Percentiles rank a stretch among this genome's conserved stretches.
Evolutionary conservation across 2,888 invertebrate genomes (phyloP).

Genomic region (Tiliacea aurago): DNA sequence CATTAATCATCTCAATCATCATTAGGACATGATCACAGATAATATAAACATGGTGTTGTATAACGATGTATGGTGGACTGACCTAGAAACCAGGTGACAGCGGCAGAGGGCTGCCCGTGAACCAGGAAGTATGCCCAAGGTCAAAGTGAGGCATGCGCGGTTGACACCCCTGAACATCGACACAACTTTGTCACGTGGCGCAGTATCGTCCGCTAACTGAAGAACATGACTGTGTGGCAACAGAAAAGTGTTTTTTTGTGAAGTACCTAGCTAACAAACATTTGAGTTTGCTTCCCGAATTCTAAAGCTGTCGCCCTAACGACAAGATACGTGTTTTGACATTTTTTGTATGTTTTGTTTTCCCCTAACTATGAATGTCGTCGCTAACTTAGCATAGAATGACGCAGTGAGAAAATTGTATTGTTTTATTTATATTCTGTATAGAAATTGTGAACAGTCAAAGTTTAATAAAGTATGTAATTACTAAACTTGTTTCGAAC

Average conservation of each 20-base stretch:
- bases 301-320: not conserved
- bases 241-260: not conserved
- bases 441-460: not conserved
- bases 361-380: not conserved
- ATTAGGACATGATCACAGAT: no score
- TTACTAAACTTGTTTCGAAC: not conserved
- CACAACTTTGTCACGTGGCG: slow-evolving; percentile 74
- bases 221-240: slow-evolving; percentile 17
- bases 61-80: slow-evolving; percentile 72
- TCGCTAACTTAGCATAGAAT: not conserved
- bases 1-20: no score
- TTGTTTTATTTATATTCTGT: not conserved
- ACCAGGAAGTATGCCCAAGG: slow-evolving; percentile 88
- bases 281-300: not conserved
- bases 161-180: slow-evolving; percentile 56
- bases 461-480: not conserved
- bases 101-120: slow-evolving; percentile 80
- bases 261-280: not conserved
- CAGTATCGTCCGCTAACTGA: slow-evolving; percentile 13
- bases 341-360: not conserved
- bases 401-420: not conserved
- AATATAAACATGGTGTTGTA: not conserved
- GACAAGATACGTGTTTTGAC: not conserved
- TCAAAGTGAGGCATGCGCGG: slow-evolving; percentile 82
- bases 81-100: slow-evolving; percentile 80